These are phyloP conservation scores for Sweltsa coloradensis DNA, from an alignment of 1,140 invertebrate species.

Conservation along the genomic window DNA sequence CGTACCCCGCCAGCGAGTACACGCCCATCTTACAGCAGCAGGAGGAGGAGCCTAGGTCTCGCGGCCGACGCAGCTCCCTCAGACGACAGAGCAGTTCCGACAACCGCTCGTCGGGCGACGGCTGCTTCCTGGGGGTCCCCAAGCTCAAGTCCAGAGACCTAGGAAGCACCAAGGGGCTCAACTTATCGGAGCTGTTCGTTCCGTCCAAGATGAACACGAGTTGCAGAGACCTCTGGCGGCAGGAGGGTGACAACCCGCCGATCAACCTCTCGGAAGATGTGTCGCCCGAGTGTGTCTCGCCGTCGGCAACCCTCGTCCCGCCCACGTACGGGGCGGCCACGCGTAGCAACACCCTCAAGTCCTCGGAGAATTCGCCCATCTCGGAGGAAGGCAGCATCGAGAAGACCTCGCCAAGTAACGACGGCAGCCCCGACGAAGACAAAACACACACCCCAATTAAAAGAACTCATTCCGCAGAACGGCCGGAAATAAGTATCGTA, in stretches of 20 bases:
- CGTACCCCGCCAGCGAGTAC: constrained; percentile 21
- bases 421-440: too few relatives aligned
- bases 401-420: too few relatives aligned
- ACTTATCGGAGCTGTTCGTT: constrained; percentile 1
- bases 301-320: constrained; percentile 11
- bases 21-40: constrained; percentile 20
- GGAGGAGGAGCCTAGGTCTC: too few relatives aligned
- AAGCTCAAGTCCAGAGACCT: not conserved
- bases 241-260: not conserved
- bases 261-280: constrained; percentile 3
- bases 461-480: too few relatives aligned
- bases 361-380: too few relatives aligned
- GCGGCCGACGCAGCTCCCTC: too few relatives aligned
- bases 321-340: constrained; percentile 12
- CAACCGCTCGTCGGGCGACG: not conserved
- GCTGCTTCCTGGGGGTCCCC: not conserved
- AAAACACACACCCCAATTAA: too few relatives aligned
- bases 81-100: not conserved
- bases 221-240: not conserved
- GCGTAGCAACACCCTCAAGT: not conserved
- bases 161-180: constrained; percentile 6
- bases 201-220: not conserved
- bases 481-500: too few relatives aligned
- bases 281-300: constrained; percentile 11
- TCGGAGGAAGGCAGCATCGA: too few relatives aligned